These are phyloP conservation scores for Drosophila meridionalis DNA, from an alignment of 2,888 invertebrate species.

Conservation along the genomic window DNA sequence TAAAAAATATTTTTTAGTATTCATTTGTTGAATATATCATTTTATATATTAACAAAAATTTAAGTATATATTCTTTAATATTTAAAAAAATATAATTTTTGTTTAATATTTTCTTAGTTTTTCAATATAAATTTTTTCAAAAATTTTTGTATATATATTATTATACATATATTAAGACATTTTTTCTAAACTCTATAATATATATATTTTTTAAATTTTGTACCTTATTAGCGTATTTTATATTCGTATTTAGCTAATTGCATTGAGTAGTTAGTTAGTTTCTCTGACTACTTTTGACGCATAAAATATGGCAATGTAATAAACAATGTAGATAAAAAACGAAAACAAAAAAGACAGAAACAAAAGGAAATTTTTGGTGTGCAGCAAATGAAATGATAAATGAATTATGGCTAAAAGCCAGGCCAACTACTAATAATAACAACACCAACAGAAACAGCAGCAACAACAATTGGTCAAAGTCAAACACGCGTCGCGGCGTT, in stretches of 20 bases:
- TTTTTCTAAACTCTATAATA: neutral
- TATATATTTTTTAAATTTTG: neutral
- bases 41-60: too few relatives aligned
- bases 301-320: slow-evolving; percentile 41
- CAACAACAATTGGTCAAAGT: slow-evolving; percentile 46
- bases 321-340: slow-evolving; percentile 24
- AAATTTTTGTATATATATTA: neutral
- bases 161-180: neutral
- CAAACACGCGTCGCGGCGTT: slow-evolving; percentile 29
- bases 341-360: neutral
- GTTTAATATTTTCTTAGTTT: neutral
- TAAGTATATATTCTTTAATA: too few relatives aligned
- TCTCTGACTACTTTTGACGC: slow-evolving; percentile 27
- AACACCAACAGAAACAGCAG: slow-evolving; percentile 1
- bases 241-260: neutral
- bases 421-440: slow-evolving; percentile 28
- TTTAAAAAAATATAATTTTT: neutral
- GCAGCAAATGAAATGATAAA: slow-evolving; percentile 45
- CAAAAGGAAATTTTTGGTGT: slow-evolving; percentile 26
- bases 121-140: neutral
- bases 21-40: too few relatives aligned
- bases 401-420: slow-evolving; percentile 53
- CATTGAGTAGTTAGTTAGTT: neutral
- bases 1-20: too few relatives aligned
- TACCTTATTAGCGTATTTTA: slow-evolving; percentile 1